These are phyloP conservation scores for Galagoides demidoff DNA, from an alignment of 2,797 vertebrate species.

Conservation along the genomic window DNA sequence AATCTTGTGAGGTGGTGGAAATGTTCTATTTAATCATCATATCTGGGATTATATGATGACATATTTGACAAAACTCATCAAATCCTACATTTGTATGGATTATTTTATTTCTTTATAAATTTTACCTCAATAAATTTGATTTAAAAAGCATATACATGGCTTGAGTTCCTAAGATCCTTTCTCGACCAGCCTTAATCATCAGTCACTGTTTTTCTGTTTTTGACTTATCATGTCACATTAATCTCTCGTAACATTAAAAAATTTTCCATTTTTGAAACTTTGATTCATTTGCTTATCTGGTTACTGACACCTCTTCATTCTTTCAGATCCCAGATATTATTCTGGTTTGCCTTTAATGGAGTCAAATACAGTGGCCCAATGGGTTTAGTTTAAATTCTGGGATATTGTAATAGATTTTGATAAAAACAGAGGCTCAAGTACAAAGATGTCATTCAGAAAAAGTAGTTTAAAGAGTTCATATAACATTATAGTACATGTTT, in stretches of 20 bases:
- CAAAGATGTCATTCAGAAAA: background rate
- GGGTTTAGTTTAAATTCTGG: conserved; percentile 20
- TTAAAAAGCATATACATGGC: background rate
- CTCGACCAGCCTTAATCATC: background rate
- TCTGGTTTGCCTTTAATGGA: conserved; percentile 34
- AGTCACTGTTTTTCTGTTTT: background rate
- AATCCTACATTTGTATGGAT: background rate
- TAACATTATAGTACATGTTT: background rate
- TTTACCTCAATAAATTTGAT: background rate
- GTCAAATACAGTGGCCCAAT: background rate
- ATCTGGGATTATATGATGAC: background rate
- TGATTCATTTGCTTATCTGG: background rate
- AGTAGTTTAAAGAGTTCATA: background rate
- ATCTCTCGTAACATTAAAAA: background rate
- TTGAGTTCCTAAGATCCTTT: background rate
- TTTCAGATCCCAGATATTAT: background rate
- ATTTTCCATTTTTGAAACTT: conserved; percentile 22
- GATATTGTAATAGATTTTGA: background rate
- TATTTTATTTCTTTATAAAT: background rate
- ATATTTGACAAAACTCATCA: background rate
- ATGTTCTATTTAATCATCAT: background rate
- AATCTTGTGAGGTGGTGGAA: background rate
- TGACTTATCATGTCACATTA: conserved; percentile 4
- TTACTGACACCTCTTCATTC: background rate
- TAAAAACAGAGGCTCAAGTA: conserved; percentile 23